Evolutionary conservation across 2,797 vertebrate genomes (phyloP), one percentile per base, ranked within the genome.

Genomic region (Sardinella longiceps): DNA sequence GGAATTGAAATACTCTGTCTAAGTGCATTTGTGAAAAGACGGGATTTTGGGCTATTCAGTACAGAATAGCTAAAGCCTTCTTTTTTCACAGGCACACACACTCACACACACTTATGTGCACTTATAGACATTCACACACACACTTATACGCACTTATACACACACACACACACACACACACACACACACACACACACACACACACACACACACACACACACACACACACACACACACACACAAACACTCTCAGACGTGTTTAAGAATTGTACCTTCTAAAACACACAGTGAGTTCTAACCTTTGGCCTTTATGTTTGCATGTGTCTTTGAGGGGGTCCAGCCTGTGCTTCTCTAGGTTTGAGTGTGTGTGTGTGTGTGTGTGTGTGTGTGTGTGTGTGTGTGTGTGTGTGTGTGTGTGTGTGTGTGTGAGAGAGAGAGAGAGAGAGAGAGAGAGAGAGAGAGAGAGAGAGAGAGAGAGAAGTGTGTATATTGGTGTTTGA

Each of bases 321-420:
- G 63, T 66, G 9, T 66, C 63, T 30, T 63, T 66, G 63, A 66
- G 63, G 63, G 63, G 63, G 63, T 63, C 58, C n/a, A 63, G n/a
- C 25, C 48, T 56, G 53, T 3, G 20, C 20, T 56, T 30, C 60
- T 66, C 60, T 66, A 10, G 11, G 60, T 25, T 18, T 60, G 56
- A 23, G 23, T 25, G 56, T 23, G 56, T 5, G 56, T 18, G 53
- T 18, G 10, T 60, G n/a, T 60, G 58, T 11, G 58, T 11, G 23
- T 30, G 28, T 28, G 7, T 25, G 60, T 10, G 60, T 66, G 60
- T 10, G 25, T 28, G 60, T 30, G 60, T 63, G 5, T 28, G 25
- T 63, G 60, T 63, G 15, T 60, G 56, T 9, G n/a, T 25, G 60
- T 10, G n/a, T 30, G 60, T 12, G 60, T 14, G 60, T 66, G 25